These are phyloP conservation scores for Gonocerus acuteangulatus DNA, from an alignment of 2,888 invertebrate species.

Conservation along the genomic window DNA sequence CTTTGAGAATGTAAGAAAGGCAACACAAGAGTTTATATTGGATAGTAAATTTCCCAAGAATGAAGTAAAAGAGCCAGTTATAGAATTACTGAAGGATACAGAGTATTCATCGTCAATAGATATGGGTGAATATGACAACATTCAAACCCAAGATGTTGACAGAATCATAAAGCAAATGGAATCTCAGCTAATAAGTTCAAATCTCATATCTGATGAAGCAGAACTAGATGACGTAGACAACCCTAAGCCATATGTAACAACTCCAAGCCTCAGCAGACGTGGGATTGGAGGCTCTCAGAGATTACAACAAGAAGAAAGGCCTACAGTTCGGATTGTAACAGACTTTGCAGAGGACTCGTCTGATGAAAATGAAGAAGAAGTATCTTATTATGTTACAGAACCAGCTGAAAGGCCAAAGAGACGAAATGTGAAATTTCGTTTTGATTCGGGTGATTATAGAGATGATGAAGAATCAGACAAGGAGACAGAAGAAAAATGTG, in stretches of 20 bases:
- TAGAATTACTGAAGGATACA: no score
- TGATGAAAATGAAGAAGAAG: conserved; percentile 39
- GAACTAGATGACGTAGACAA: conserved; percentile 22
- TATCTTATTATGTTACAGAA: conserved; percentile 38
- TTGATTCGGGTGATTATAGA: conserved; percentile 45
- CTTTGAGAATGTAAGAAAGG: no score
- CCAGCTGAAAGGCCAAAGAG: conserved; percentile 34
- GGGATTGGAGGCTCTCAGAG: conserved; percentile 43
- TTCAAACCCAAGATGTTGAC: conserved; percentile 25
- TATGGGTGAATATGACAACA: not conserved
- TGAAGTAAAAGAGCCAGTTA: no score
- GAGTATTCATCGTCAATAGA: no score
- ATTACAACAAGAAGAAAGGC: conserved; percentile 42
- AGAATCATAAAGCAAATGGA: conserved; percentile 32
- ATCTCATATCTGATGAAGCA: conserved; percentile 20
- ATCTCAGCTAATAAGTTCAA: conserved; percentile 31
- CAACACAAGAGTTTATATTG: no score
- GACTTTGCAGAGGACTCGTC: conserved; percentile 40
- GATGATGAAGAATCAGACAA: conserved; percentile 29
- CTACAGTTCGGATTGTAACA: conserved; percentile 43
- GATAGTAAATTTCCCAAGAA: no score
- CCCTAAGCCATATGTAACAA: conserved; percentile 38
- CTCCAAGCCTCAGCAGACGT: conserved; percentile 43
- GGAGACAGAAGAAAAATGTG: conserved; percentile 24
- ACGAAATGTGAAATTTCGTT: conserved; percentile 46